These are phyloP conservation scores for Lutjanus argentimaculatus DNA, from an alignment of 2,797 vertebrate genomes.

Conservation along the genomic window DNA sequence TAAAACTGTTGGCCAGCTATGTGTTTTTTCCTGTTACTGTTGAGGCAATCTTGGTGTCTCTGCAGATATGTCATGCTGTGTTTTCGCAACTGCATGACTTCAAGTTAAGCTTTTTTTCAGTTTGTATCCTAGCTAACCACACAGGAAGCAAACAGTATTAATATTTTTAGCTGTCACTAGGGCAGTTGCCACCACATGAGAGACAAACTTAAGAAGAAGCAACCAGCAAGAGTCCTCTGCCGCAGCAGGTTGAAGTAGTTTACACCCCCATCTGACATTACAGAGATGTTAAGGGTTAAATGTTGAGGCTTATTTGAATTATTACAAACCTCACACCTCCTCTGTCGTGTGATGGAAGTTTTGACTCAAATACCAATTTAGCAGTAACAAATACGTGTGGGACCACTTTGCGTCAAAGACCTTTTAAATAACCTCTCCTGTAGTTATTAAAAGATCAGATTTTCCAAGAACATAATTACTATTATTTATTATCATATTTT, in stretches of 20 bases:
- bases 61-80: slow-evolving; percentile 19
- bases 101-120: slow-evolving; percentile 13
- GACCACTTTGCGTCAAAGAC: not conserved
- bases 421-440: not conserved
- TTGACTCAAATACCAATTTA: not conserved
- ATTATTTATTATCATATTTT: not conserved
- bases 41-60: not conserved
- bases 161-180: slow-evolving; percentile 63
- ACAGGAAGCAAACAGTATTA: slow-evolving; percentile 67
- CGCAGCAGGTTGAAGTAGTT: not conserved
- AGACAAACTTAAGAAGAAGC: slow-evolving; percentile 5
- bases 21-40: slow-evolving; percentile 39
- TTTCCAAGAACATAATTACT: not conserved
- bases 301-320: not conserved
- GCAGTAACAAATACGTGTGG: not conserved
- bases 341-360: not conserved
- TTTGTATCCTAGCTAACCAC: slow-evolving; percentile 54
- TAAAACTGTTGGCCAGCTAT: slow-evolving; percentile 7
- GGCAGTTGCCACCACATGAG: slow-evolving; percentile 46
- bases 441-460: not conserved
- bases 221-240: not conserved
- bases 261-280: not conserved
- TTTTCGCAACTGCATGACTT: slow-evolving; percentile 23
- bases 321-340: not conserved
- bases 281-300: not conserved